phyloP scores from a whole-genome alignment of 2,113 vertebrate species.

The Recurvirostra avosetta region DNA sequence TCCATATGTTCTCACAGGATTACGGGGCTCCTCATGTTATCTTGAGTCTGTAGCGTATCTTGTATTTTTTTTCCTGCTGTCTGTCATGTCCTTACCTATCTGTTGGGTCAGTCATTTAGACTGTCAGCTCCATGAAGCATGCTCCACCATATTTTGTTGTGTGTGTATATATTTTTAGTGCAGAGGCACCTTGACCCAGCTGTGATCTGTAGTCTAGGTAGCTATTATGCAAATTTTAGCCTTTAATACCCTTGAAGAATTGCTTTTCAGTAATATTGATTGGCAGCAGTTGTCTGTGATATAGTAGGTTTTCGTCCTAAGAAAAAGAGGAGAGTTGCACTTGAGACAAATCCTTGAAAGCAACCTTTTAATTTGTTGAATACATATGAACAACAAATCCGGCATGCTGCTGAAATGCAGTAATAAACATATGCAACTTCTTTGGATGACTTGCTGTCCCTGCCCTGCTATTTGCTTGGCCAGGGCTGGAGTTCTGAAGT shows the following conservation, averaged over 20 bases:
- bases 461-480: not conserved
- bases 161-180: not conserved
- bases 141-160: not conserved
- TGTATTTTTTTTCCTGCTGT: not conserved
- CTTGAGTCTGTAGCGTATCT: not conserved
- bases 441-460: not conserved
- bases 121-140: not conserved
- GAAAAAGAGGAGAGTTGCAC: not conserved
- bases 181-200: not conserved
- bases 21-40: not conserved
- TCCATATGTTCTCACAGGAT: not conserved
- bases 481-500: not conserved
- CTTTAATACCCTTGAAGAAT: not conserved
- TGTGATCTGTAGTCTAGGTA: not conserved
- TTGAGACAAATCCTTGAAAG: not conserved
- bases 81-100: not conserved
- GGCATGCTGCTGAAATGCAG: not conserved
- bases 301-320: not conserved
- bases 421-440: not conserved
- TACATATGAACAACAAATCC: not conserved
- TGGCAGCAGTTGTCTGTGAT: not conserved
- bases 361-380: not conserved
- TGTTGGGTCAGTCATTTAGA: not conserved
- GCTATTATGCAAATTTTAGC: constrained; percentile 6
- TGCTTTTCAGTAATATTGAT: not conserved